phyloP scores from a whole-genome alignment of 1,140 invertebrate species.

The Drosophila parvula region DNA sequence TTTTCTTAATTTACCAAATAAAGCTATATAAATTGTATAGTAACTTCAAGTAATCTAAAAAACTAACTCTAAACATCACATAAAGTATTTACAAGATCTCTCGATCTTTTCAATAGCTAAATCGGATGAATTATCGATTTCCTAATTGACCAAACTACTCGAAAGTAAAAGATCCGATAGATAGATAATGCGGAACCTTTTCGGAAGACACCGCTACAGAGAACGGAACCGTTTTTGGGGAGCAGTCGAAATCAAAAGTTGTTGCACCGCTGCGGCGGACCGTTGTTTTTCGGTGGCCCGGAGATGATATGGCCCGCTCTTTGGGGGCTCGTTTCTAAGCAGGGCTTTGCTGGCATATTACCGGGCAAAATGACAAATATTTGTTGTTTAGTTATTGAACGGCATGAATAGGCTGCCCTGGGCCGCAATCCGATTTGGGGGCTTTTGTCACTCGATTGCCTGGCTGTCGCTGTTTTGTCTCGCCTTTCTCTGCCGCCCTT shows the following conservation, averaged over 20 bases:
- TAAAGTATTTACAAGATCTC: neutral
- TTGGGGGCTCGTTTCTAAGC: conserved; percentile 46
- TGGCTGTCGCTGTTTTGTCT: conserved; percentile 62
- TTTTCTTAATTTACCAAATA: neutral
- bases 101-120: neutral
- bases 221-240: conserved; percentile 40
- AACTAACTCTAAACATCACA: neutral
- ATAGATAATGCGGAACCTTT: conserved; percentile 12
- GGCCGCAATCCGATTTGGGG: conserved; percentile 77
- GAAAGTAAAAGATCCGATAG: neutral
- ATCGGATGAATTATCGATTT: neutral
- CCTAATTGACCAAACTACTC: conserved; percentile 12
- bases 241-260: conserved; percentile 74
- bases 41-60: neutral
- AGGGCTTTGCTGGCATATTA: conserved; percentile 58
- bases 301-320: conserved; percentile 6
- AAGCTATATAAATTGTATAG: neutral
- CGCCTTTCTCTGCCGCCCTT: conserved; percentile 74
- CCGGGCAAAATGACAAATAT: conserved; percentile 75
- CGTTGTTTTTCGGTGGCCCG: conserved; percentile 20
- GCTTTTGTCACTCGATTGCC: conserved; percentile 77
- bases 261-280: conserved; percentile 51
- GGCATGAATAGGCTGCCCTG: conserved; percentile 67
- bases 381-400: conserved; percentile 76
- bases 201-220: conserved; percentile 57